phyloP scores from a whole-genome alignment of 92 coral and sea anemone genomes.

The Zoanthus sansibaricus region DNA sequence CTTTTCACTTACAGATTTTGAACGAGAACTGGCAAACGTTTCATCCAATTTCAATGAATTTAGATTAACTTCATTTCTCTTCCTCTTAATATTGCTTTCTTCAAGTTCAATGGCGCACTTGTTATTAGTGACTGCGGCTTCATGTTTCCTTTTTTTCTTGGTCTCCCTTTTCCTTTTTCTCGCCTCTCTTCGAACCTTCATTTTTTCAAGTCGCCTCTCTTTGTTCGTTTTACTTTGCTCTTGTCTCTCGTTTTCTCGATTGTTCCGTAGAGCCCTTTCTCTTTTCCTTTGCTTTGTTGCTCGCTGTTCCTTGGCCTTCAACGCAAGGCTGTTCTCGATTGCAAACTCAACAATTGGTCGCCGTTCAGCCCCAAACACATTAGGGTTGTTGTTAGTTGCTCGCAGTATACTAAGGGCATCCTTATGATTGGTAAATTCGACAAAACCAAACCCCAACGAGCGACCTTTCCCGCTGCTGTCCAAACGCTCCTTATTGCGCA shows the following conservation, averaged over 20 bases:
- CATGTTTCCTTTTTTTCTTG: slow-evolving; percentile 39
- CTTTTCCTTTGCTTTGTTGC: slow-evolving; percentile 55
- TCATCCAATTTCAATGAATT: neutral
- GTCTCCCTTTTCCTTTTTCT: slow-evolving; percentile 68
- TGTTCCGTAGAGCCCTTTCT: slow-evolving; percentile 29
- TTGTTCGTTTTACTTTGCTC: slow-evolving; percentile 68
- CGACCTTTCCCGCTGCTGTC: slow-evolving; percentile 88
- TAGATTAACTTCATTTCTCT: neutral
- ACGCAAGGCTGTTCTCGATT: slow-evolving; percentile 85
- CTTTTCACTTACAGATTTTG: slow-evolving; percentile 9
- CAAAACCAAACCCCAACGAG: slow-evolving; percentile 91
- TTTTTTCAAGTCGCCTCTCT: slow-evolving; percentile 71
- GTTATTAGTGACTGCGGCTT: slow-evolving; percentile 19
- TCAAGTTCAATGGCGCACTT: slow-evolving; percentile 4
- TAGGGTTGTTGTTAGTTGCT: slow-evolving; percentile 92
- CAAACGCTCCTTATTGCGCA: slow-evolving; percentile 89
- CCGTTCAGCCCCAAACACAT: slow-evolving; percentile 85
- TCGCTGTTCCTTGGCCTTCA: slow-evolving; percentile 86
- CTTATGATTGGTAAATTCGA: slow-evolving; percentile 83
- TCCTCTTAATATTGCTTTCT: neutral
- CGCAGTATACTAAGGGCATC: slow-evolving; percentile 89
- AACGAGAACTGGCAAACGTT: neutral
- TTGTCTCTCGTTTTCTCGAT: slow-evolving; percentile 38
- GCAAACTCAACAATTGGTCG: slow-evolving; percentile 97
- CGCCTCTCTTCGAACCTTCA: slow-evolving; percentile 65